phyloP scores from a whole-genome alignment of 2,113 vertebrate species.

The Hemiprocne comata region DNA sequence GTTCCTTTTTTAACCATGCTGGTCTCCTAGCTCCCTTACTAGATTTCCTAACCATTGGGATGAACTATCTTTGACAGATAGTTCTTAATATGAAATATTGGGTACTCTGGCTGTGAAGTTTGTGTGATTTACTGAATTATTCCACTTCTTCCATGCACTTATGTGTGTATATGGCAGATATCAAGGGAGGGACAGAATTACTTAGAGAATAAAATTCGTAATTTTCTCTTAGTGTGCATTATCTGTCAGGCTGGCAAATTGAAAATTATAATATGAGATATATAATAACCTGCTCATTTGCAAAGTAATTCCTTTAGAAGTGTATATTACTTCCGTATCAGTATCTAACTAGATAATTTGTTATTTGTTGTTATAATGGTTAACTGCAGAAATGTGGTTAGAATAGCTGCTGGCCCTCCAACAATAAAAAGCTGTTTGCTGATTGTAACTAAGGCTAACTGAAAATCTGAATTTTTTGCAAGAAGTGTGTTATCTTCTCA shows the following conservation, averaged over 20 bases:
- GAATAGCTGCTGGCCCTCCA: conserved; percentile 21
- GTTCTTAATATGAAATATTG: background rate
- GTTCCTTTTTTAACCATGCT: no score
- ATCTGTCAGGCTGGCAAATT: background rate
- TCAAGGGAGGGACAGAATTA: background rate
- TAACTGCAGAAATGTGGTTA: conserved; percentile 52
- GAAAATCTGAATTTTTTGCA: background rate
- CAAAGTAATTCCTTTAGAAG: conserved; percentile 57
- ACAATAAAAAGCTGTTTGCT: background rate
- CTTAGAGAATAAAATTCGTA: background rate
- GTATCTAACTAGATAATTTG: conserved; percentile 50
- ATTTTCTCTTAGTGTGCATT: background rate
- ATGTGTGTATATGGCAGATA: background rate
- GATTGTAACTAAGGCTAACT: background rate
- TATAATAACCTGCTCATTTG: conserved; percentile 53
- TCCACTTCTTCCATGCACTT: background rate
- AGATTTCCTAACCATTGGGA: no score
- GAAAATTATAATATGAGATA: conserved; percentile 17
- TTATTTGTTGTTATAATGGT: conserved; percentile 55
- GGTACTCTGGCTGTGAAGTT: background rate
- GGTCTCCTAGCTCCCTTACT: no score
- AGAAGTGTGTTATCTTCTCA: background rate
- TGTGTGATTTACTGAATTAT: background rate
- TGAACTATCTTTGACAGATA: background rate
- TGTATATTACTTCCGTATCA: conserved; percentile 20